Evolutionary conservation across 1,140 invertebrate genomes (phyloP), one percentile per base, ranked within the genome.

Genomic region (Eufriesea mexicana): DNA sequence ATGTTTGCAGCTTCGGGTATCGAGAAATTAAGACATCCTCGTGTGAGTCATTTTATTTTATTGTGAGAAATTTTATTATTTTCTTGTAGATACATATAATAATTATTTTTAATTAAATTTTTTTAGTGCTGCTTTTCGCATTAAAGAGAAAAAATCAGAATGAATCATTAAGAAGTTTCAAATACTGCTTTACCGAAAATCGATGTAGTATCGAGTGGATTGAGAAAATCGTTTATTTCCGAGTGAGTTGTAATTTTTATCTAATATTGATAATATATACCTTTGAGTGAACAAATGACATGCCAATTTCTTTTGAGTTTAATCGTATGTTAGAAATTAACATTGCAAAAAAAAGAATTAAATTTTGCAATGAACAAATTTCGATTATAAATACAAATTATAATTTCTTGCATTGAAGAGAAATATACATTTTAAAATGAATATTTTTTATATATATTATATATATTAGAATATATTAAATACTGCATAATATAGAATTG

Each of bases 221-320:
- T 18, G 8, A 67, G 28, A 23, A n/a, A 51, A 77, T 7, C 7
- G 42, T 42, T 35, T 35, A 14, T 23, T 68, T 61, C 74, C 54
- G 47, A 79, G 59, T 55, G 64, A 51, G 57, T 83, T 28, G 23
- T 80, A 47, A 76, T 76, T 81, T 84, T 71, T 70, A 86, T 84
- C 66, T 59, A 73, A n/a, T 85, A 87, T 85, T 85, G 75, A 76
- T 47, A 86, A 81, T 81, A 86, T 75, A 57, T 83, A 78, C 66
- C 78, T 55, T 78, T 7, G 18, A 78, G 55, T 83, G 78, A 83
- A 78, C 1, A 14, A 70, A 57, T 6, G 7, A 78, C 47, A 70
- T 55, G 35, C 47, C 78, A 67, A 1, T n/a, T 49, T 18, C 35
- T 23, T 42, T 2, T 20, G 35, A 35, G 25, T 75, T 57, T 16